Conservation (phyloP, 2,888 invertebrate species). For the Hydrotaea diabolus region DNA sequence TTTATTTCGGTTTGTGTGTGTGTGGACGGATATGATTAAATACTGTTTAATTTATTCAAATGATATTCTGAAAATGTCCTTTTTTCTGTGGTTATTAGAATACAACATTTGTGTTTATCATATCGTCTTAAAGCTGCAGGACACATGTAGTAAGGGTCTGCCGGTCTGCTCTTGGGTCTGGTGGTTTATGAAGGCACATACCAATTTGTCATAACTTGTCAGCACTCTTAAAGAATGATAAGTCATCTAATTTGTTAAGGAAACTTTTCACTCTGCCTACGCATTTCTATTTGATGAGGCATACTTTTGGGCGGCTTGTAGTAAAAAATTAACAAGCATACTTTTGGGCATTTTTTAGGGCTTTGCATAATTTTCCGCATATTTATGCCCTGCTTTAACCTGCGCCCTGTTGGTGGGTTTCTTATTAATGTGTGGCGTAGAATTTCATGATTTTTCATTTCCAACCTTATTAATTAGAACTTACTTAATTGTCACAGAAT, state of each 20-base stretch:
- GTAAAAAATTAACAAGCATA: constrained; percentile 4
- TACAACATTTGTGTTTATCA: background rate
- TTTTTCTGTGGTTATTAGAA: background rate
- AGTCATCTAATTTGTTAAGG: background rate
- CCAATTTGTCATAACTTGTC: constrained; percentile 41
- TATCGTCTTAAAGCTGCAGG: no score
- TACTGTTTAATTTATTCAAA: constrained; percentile 38
- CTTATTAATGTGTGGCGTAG: no score
- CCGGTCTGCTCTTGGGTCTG: no score
- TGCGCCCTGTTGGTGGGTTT: background rate
- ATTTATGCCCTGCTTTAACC: no score
- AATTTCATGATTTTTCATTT: no score
- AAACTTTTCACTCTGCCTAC: background rate
- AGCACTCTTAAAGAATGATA: constrained; percentile 16
- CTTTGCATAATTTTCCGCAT: background rate
- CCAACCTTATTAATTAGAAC: no score
- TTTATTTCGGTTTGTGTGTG: background rate
- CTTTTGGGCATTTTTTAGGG: background rate
- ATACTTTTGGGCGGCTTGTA: background rate
- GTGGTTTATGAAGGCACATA: background rate
- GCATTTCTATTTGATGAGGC: background rate
- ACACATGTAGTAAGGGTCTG: no score
- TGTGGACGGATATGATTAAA: constrained; percentile 15
- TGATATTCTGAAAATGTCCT: background rate
- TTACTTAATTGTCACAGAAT: no score